A percentile compares a stretch with the other conserved stretches of the same genome.
Conservation (phyloP, 2,888 invertebrate species). For the Nomada ferruginata region DNA sequence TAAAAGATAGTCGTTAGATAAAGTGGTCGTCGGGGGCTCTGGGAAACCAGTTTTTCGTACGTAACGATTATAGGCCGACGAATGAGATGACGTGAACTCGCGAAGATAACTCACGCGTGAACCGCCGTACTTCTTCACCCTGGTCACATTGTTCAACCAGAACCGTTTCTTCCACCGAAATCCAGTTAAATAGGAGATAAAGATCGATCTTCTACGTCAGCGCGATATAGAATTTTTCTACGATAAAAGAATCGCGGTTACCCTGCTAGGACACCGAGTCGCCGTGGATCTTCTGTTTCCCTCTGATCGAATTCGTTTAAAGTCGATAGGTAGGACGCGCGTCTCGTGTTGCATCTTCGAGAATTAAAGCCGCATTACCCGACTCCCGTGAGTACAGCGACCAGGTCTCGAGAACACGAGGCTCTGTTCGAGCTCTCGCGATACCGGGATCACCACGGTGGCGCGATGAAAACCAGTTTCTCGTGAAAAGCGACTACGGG, state of each 20-base stretch:
- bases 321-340: conserved; percentile 51
- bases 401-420: conserved; percentile 46
- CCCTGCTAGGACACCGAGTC: background rate
- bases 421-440: conserved; percentile 52
- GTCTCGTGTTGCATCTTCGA: conserved; percentile 59
- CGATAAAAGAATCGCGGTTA: background rate
- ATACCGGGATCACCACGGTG: conserved; percentile 47
- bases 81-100: conserved; percentile 60
- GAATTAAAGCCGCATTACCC: conserved; percentile 65
- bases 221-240: too few species aligned
- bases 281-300: background rate
- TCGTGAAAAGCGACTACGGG: conserved; percentile 63
- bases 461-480: conserved; percentile 69
- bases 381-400: conserved; percentile 63
- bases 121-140: conserved; percentile 30
- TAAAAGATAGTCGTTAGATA: conserved; percentile 73
- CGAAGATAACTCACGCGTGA: conserved; percentile 54
- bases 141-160: conserved; percentile 12
- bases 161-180: background rate
- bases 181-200: background rate
- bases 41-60: conserved; percentile 73
- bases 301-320: conserved; percentile 51
- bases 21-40: conserved; percentile 29
- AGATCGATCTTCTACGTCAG: background rate
- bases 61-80: conserved; percentile 71